Evolutionary conservation across 2,888 invertebrate genomes (phyloP), one percentile per base, ranked within the genome.

Genomic region (Gandaritis pyraliata): DNA sequence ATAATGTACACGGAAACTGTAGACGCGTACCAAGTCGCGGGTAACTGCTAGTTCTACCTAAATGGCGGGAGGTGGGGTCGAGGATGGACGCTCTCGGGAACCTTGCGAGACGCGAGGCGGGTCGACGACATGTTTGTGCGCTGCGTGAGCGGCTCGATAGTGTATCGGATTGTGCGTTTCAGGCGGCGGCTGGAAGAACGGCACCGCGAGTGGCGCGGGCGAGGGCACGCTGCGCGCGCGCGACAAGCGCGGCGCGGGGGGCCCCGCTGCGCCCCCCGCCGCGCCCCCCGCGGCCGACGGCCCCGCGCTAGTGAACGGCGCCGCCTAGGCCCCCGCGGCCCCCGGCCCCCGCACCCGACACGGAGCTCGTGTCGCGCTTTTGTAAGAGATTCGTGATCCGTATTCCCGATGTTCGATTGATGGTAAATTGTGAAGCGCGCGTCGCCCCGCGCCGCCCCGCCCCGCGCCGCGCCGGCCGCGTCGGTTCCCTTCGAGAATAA

Each of bases 311-410:
- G 15, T 39, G 39, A 39, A 39, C 60, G 68, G 73, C 63, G 56
- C 33, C 61, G 61, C 65, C 46, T 41, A 47, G 55, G 52, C 48
- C 48, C 30, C 58, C 57, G 58, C 59, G 62, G 51, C 58, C 62
- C 52, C 53, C 30, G 41, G 63, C 54, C 58, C 61, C 53, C 49
- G 58, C 60, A 68, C 30, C 54, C 65, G 58, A 4, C 29, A 29
- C 57, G 49, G 12, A 16, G 65, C 53, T 36, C 45, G 85, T 88
- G 86, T 88, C 88, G 88, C 90, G 92, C 91, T 91, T 89, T 87
- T 86, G 82, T 90, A 89, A 90, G 88, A 90, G 90, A 90, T 89
- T 90, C 87, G 88, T 88, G 85, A 90, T 90, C 91, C 90, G 90
- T 92, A 92, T 89, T 90, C 90, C 90, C 83, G 89, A 89, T 87